These are phyloP conservation scores for Menura novaehollandiae DNA, from an alignment of 2,113 vertebrate species.

Conservation along the genomic window DNA sequence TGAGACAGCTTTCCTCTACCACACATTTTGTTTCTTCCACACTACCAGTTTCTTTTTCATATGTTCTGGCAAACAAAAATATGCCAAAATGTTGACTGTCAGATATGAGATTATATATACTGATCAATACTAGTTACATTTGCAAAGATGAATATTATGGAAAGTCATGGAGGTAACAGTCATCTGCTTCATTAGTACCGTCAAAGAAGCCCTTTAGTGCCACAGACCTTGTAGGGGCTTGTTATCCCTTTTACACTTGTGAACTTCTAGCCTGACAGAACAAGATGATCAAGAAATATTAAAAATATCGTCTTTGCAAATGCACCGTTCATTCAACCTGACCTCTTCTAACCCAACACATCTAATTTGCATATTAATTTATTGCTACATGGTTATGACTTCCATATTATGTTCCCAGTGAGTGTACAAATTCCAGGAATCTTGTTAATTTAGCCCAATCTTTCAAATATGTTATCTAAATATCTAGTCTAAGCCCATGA, in stretches of 20 bases:
- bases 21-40: not conserved
- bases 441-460: not conserved
- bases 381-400: not conserved
- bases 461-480: not conserved
- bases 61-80: not conserved
- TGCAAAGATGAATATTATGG: not conserved
- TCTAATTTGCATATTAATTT: not conserved
- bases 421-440: not conserved
- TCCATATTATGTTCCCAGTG: not conserved
- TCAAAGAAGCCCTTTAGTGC: not conserved
- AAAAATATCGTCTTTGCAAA: not conserved
- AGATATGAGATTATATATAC: not conserved
- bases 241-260: not conserved
- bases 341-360: not conserved
- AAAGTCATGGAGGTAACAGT: not conserved
- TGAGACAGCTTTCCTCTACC: not conserved
- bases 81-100: not conserved
- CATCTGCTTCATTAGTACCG: not conserved
- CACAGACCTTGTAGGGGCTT: not conserved
- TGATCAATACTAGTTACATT: not conserved
- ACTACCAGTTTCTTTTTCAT: not conserved
- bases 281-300: not conserved
- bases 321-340: not conserved
- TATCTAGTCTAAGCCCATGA: not conserved
- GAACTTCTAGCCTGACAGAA: not conserved